phyloP scores from a whole-genome alignment of 53 echinoderm and acorn worm genomes.

The Temnopleurus reevesii region DNA sequence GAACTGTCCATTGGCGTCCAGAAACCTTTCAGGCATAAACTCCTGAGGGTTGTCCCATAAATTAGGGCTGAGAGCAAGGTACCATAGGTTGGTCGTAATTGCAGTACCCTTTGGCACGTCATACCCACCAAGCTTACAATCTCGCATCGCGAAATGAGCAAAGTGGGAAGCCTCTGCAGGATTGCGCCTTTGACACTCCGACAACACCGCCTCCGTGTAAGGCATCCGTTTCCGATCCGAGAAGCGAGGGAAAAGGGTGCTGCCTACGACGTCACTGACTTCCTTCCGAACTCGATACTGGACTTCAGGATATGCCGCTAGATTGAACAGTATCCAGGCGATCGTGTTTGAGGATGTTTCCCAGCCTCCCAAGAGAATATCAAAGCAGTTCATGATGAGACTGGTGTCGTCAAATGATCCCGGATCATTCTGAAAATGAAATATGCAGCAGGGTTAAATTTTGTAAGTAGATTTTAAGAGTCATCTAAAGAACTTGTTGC shows the following conservation, averaged over 20 bases:
- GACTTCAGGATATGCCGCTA: not conserved
- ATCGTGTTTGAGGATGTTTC: not conserved
- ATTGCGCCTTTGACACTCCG: not conserved
- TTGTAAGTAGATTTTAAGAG: too few relatives aligned
- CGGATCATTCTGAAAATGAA: not conserved
- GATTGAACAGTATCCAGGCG: conserved; percentile 2
- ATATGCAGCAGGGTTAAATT: too few relatives aligned
- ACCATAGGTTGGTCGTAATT: conserved; percentile 4
- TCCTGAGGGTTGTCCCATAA: conserved; percentile 16
- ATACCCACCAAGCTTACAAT: conserved; percentile 38
- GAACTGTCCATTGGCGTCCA: conserved; percentile 19
- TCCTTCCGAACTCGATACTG: conserved; percentile 12
- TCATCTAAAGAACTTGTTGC: too few relatives aligned
- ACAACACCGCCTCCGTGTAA: conserved; percentile 10
- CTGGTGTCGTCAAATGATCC: conserved; percentile 30
- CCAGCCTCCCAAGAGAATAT: conserved; percentile 9
- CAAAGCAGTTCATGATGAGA: not conserved
- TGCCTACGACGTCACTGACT: conserved; percentile 19
- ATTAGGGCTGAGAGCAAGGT: conserved; percentile 14
- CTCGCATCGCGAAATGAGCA: not conserved
- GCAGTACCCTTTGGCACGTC: not conserved
- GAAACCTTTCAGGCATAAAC: conserved; percentile 26
- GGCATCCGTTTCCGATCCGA: conserved; percentile 18
- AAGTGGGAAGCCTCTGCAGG: not conserved
- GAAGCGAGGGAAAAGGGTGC: not conserved